Evolutionary conservation across 2,113 vertebrate genomes (phyloP), one percentile per base, ranked within the genome.

Genomic region (Megatriorchis doriae): DNA sequence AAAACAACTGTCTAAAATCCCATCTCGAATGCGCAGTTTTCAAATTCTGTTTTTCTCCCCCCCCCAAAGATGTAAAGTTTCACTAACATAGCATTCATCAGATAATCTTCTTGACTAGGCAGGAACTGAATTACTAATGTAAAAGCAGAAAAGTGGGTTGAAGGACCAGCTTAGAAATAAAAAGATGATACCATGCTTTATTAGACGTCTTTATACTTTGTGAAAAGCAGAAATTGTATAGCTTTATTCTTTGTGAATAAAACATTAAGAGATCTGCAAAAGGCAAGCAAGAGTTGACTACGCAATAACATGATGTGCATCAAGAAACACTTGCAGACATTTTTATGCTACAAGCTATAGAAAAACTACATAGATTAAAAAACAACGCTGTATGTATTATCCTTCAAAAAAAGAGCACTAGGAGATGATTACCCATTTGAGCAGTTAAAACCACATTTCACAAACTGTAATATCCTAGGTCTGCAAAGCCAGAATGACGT

Each of bases 351-450:
- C 40, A 89, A 78, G 25, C 36, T 53, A 56, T 2, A 67, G n/a
- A 81, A 79, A 90, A 95, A 66, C 17, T 13, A 50, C 1, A 2
- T 6, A n/a, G 13, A 74, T 71, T 88, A 48, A 67, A 67, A 71
- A 88, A 8, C 5, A 68, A 38, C 0, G 0, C 15, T 47, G 1
- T n/a, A 84, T 1, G 2, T 42, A 83, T 16, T 45, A 81, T 7
- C 10, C 74, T 83, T 70, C 6, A 52, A 71, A 81, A 55, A 38
- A 82, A 26, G 9, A 47, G 26, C 26, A 74, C 19, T 48, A 6
- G 13, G 23, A 86, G 72, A 91, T 1, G 2, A 65, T 26, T 52
- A 78, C 15, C 8, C 47, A 67, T 52, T 74, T 47, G 40, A 72
- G 59, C 52, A 68, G 22, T 10, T 87, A 88, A 86, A 59, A 67